These are phyloP conservation scores for Lutraria rhynchaena DNA, from an alignment of 1,140 invertebrate genomes.

Conservation along the genomic window DNA sequence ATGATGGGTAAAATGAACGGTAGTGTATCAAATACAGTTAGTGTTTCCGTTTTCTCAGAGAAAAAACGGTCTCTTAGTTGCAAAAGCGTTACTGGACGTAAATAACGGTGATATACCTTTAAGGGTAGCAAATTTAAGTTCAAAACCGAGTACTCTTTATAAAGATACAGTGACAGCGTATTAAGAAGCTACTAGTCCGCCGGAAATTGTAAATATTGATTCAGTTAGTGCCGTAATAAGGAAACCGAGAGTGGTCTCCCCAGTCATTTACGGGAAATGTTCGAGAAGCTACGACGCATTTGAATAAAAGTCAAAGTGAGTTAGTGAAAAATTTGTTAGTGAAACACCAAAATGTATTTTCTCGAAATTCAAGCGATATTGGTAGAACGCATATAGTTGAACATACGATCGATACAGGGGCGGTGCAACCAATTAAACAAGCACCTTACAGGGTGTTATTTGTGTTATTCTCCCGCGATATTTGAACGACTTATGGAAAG, in stretches of 20 bases:
- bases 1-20: conserved; percentile 3
- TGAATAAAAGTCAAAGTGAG: background rate
- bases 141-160: background rate
- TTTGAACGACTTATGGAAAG: conserved; percentile 68
- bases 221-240: background rate
- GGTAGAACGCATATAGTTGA: conserved; percentile 34
- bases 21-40: background rate
- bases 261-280: background rate
- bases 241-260: background rate
- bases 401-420: conserved; percentile 32
- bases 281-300: background rate
- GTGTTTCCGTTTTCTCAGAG: background rate
- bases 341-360: conserved; percentile 28
- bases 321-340: conserved; percentile 8
- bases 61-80: background rate
- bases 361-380: conserved; percentile 6
- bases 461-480: conserved; percentile 59
- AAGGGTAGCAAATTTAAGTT: background rate
- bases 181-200: background rate
- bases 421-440: no score
- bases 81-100: background rate
- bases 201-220: background rate
- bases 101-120: background rate
- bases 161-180: background rate
- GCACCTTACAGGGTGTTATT: conserved; percentile 61